Evolutionary conservation across 2,113 vertebrate genomes (phyloP), one percentile per base, ranked within the genome.

Genomic region (Hemiprocne comata): DNA sequence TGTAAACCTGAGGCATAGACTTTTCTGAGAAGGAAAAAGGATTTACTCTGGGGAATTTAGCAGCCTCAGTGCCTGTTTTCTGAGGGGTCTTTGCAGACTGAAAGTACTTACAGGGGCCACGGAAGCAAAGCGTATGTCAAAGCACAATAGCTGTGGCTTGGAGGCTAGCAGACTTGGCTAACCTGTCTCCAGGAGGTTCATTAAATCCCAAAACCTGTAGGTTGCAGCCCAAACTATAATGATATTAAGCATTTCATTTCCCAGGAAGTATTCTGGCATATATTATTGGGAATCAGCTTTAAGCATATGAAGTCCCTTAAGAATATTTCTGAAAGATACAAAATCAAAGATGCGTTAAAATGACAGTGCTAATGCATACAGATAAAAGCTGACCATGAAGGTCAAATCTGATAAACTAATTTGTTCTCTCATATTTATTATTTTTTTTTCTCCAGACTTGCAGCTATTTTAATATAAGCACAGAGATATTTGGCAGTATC

Each of bases 401-500:
- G 48, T 75, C 44, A 91, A 44, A 58, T 70, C 24, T 77, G 42
- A 28, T 60, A 42, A 84, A 66, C 34, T 87, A 18, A 74, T 70
- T 61, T 85, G 17, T 89, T 65, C 79, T 67, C 24, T 70, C 54
- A 90, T 61, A 11, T 73, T 66, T 91, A 50, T 10, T 57, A 28
- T 84, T 87, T 75, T 85, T 93, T 74, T 15, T 80, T 15, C 89
- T 89, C 18, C 94, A 98, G 98, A 96, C 97, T 93, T 98, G 97
- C 73, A 94, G 74, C 26, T 95, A 97, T 87, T 94, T 97, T 40
- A 82, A 91, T 66, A 94, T 96, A 92, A 98, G 96, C 36, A 96
- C 97, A 26, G 96, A 97, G 91, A 96, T 95, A 42, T 53, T 98
- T 91, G 90, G 97, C 88, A 98, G 62, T 8, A 55, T 98, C 34